phyloP scores from a whole-genome alignment of 1,140 invertebrate species.

The Drosophila tristis region DNA sequence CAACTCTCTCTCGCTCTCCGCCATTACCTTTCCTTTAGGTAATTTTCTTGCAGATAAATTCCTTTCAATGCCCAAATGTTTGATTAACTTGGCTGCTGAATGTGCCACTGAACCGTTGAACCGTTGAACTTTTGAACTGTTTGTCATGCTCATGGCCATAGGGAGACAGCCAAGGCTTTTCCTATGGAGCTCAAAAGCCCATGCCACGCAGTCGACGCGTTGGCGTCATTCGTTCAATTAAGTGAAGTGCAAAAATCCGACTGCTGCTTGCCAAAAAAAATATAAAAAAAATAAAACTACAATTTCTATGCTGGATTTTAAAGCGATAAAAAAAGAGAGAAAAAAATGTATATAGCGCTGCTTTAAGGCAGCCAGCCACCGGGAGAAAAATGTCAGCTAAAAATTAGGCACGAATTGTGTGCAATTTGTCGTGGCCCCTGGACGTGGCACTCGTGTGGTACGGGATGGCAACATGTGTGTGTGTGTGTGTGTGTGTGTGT shows the following conservation, averaged over 20 bases:
- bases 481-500: slow-evolving; percentile 48
- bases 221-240: slow-evolving; percentile 41
- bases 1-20: too few relatives aligned
- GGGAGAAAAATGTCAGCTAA: slow-evolving; percentile 46
- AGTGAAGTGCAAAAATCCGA: slow-evolving; percentile 27
- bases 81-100: slow-evolving; percentile 11
- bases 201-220: slow-evolving; percentile 3
- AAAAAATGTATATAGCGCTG: not conserved
- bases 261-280: slow-evolving; percentile 6
- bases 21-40: too few relatives aligned
- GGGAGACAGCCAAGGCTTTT: slow-evolving; percentile 3
- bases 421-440: slow-evolving; percentile 63
- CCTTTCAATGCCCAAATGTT: not conserved
- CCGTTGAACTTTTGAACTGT: slow-evolving; percentile 1
- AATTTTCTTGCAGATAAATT: too few relatives aligned
- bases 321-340: slow-evolving; percentile 12
- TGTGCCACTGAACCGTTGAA: not conserved
- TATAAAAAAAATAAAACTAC: not conserved
- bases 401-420: slow-evolving; percentile 68
- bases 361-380: slow-evolving; percentile 26
- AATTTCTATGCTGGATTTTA: slow-evolving; percentile 9
- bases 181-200: not conserved
- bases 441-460: not conserved
- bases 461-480: slow-evolving; percentile 6
- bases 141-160: slow-evolving; percentile 9